Conservation (phyloP, 2,797 vertebrate species). For the Lepilemur septentrionalis region DNA sequence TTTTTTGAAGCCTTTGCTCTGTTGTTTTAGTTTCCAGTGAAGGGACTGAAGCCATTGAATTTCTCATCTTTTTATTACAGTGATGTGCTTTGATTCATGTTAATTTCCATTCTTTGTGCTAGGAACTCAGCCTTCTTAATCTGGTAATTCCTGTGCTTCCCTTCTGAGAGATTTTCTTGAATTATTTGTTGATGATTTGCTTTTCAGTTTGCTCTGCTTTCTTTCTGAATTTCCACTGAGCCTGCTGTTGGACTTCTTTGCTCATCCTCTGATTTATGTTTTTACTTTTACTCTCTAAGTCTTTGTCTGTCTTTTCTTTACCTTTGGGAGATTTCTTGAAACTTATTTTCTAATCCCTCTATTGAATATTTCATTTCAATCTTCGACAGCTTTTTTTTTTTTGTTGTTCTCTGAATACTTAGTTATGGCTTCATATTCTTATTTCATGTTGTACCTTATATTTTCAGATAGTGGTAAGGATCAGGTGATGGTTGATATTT, state of each 20-base stretch:
- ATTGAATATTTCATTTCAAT: not conserved
- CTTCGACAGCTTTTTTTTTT: not conserved
- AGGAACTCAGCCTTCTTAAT: not conserved
- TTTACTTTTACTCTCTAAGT: not conserved
- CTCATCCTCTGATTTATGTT: not conserved
- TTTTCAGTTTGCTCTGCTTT: not conserved
- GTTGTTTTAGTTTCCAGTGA: not conserved
- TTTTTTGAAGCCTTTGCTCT: not conserved
- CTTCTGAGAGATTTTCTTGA: not conserved
- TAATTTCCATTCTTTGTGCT: not conserved
- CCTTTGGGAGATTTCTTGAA: not conserved
- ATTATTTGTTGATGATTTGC: not conserved
- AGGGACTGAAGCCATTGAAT: not conserved
- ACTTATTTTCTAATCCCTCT: not conserved
- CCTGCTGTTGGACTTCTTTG: not conserved
- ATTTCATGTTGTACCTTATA: not conserved
- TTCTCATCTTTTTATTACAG: not conserved
- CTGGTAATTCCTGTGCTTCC: not conserved
- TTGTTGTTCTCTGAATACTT: not conserved
- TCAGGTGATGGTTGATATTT: not conserved
- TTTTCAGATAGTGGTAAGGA: not conserved
- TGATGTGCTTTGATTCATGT: not conserved
- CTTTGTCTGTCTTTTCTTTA: not conserved
- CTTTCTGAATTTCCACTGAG: not conserved
- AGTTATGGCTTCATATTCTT: not conserved